Percentiles rank a stretch among this genome's conserved stretches.
Evolutionary conservation across 2,113 vertebrate species (phyloP).

Genomic region (Scytalopus superciliaris): DNA sequence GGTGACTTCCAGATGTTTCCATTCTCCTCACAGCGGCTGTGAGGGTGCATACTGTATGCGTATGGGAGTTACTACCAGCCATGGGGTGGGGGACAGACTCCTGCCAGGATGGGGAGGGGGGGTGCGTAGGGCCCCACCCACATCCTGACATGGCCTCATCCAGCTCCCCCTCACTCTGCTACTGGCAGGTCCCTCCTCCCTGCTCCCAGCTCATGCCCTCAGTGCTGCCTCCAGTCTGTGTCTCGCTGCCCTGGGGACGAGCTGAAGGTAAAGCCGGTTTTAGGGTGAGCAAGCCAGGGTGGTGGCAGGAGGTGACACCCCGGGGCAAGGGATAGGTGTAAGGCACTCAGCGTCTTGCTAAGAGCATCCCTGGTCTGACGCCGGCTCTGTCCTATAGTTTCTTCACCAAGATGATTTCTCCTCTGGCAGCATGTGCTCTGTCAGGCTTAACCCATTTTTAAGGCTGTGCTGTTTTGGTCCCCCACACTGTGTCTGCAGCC

Average conservation of each 20-base stretch:
- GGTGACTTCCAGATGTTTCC: constrained; percentile 67
- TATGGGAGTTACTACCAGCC: neutral
- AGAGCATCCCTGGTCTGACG: neutral
- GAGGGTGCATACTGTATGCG: neutral
- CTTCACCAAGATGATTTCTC: neutral
- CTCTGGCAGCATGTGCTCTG: neutral
- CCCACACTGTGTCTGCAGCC: neutral
- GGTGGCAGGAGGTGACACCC: neutral
- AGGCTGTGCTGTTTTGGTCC: neutral
- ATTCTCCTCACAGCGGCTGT: neutral
- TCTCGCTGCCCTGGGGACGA: neutral
- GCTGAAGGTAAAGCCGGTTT: neutral
- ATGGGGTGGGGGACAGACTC: neutral
- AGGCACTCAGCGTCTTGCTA: neutral
- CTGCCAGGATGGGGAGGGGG: neutral
- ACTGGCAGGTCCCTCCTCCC: neutral
- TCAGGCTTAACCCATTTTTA: neutral
- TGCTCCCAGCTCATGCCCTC: neutral
- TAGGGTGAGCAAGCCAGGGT: neutral
- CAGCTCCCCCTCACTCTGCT: neutral
- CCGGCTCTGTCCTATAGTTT: neutral
- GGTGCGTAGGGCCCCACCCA: neutral
- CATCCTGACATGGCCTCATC: neutral
- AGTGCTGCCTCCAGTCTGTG: neutral
- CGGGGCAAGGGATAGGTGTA: neutral